These are phyloP conservation scores for Frankliniella intonsa DNA, from an alignment of 2,888 invertebrate genomes.

Conservation along the genomic window DNA sequence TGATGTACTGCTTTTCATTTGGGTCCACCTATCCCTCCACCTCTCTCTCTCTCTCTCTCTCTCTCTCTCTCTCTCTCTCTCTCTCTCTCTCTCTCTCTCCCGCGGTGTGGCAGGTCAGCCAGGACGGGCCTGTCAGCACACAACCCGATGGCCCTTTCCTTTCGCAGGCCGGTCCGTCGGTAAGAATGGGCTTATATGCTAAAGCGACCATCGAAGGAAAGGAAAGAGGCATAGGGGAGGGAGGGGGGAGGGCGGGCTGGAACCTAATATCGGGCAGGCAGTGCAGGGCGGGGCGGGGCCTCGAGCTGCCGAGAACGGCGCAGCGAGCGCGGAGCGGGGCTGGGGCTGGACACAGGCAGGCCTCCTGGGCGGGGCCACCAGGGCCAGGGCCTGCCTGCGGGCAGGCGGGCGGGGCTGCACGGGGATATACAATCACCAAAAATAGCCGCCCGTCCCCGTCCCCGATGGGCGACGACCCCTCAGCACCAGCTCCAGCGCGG, in stretches of 20 bases:
- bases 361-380: not conserved
- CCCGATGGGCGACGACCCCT: not conserved
- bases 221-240: too few relatives aligned
- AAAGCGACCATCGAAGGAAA: not conserved
- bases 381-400: not conserved
- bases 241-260: not conserved
- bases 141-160: too few relatives aligned
- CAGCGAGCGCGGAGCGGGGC: too few relatives aligned
- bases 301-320: too few relatives aligned
- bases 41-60: too few relatives aligned
- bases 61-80: too few relatives aligned
- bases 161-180: too few relatives aligned
- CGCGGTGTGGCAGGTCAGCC: not conserved
- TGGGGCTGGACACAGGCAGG: too few relatives aligned
- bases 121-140: too few relatives aligned
- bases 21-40: not conserved
- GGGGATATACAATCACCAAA: not conserved
- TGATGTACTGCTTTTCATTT: conserved; percentile 1
- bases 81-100: not conserved
- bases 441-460: not conserved
- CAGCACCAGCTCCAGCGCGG: too few relatives aligned
- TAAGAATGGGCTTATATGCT: not conserved
- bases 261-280: not conserved
- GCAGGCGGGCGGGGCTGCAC: not conserved
- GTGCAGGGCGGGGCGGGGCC: too few relatives aligned